Base-by-base conservation (phyloP, 1,140 invertebrate species). In the Brachionus koreanus region DNA sequence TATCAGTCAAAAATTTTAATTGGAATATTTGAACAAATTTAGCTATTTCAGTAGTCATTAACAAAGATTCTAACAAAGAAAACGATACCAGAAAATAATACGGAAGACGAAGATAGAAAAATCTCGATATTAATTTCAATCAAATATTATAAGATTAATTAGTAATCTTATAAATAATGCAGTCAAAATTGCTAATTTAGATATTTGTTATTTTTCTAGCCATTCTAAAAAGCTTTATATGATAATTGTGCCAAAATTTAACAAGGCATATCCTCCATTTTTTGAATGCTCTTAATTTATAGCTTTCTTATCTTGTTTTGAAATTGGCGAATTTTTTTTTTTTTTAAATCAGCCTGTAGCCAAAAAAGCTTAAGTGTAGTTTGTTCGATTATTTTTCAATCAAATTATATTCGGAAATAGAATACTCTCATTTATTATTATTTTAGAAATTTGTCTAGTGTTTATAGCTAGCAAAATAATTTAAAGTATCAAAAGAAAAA, bases 131-230 rank as follows among this genome's bases (percentile, higher is more conserved):
- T 57, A 57, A 19, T 57, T 49, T 57, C 49, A 57, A 57, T 57
- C 49, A 57, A 57, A 57, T 57, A 57, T 57, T 57, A 19, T 57
- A 57, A 57, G 49, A 57, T 57, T 57, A 57, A 57, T 57, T 57
- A 57, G 49, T 57, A 57, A 57, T 57, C 19, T 25, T 19, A 57
- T 16, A 57, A 57, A 57, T 57, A 57, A 57, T 57, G 49, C 49
- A 57, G 49, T 57, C 49, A 57, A 57, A 57, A 57, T 57, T 57
- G 49, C 49, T 57, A 57, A 57, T 57, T 57, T 57, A 19, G 49
- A 57, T 57, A 57, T 57, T 57, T 57, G 49, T 57, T 57, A 57
- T 57, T 57, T 57, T 19, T 57, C 49, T 57, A 19, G 49, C 49
- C 49, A 23, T 57, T 57, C 16, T 57, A 9, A 23, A n/a, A 19